Percentiles rank a stretch among this genome's conserved stretches.
These are phyloP conservation scores for Peromyscus aztecus DNA, from an alignment of 2,797 vertebrate genomes.

Conservation along the genomic window DNA sequence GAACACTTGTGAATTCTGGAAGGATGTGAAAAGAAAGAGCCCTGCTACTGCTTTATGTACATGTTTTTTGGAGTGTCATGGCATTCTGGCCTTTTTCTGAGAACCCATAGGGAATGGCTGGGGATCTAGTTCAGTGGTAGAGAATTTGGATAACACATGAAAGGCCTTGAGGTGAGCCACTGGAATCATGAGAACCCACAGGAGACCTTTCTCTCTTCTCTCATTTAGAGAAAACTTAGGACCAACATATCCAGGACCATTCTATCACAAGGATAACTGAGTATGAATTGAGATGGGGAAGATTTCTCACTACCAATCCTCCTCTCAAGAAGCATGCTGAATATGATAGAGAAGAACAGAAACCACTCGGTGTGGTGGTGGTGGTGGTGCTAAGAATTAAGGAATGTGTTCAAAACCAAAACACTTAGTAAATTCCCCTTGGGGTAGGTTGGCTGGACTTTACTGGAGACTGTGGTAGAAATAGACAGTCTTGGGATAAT, in stretches of 20 bases:
- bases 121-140: not conserved
- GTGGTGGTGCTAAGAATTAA: slow-evolving; percentile 18
- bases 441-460: not conserved
- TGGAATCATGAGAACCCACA: not conserved
- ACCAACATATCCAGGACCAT: too few relatives aligned
- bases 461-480: not conserved
- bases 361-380: not conserved
- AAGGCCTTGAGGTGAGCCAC: not conserved
- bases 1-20: slow-evolving; percentile 30
- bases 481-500: not conserved
- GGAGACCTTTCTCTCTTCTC: not conserved
- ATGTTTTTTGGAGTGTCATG: not conserved
- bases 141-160: not conserved
- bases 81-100: not conserved
- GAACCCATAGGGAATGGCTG: not conserved
- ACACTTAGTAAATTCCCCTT: not conserved
- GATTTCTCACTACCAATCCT: not conserved
- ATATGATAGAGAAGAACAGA: not conserved
- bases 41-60: not conserved
- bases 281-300: not conserved
- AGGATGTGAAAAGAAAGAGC: not conserved
- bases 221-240: not conserved
- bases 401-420: not conserved
- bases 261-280: not conserved
- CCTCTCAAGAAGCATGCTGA: not conserved